Percentiles rank a stretch among this genome's conserved stretches.
Conservation (phyloP, 2,113 vertebrate species). For the Perca flavescens region DNA sequence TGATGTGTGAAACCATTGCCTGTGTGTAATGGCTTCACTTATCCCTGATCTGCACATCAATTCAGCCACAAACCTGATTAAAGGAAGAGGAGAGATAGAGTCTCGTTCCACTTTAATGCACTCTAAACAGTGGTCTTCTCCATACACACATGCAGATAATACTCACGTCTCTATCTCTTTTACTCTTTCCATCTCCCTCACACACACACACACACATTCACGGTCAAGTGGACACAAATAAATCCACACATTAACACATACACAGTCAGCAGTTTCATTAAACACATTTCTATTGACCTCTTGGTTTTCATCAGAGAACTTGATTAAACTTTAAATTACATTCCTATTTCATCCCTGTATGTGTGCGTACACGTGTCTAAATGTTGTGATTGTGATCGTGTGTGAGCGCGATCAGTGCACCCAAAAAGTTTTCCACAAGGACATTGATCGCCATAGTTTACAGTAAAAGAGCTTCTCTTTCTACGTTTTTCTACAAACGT, state of each 20-base stretch:
- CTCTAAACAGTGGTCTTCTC: slow-evolving; percentile 31
- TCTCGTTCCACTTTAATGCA: slow-evolving; percentile 63
- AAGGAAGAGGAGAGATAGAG: slow-evolving; percentile 56
- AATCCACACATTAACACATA: slow-evolving; percentile 42
- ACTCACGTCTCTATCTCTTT: slow-evolving; percentile 3
- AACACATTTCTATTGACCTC: slow-evolving; percentile 54
- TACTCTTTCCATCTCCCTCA: slow-evolving; percentile 8
- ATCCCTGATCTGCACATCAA: slow-evolving; percentile 53
- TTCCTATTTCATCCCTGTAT: slow-evolving; percentile 13
- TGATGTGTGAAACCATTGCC: slow-evolving; percentile 32
- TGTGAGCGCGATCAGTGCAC: too few species aligned
- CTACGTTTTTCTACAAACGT: too few species aligned
- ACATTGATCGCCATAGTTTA: not conserved
- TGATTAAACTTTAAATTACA: slow-evolving; percentile 69
- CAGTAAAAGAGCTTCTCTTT: too few species aligned
- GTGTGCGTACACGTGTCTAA: not conserved
- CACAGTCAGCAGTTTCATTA: slow-evolving; percentile 53
- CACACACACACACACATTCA: slow-evolving; percentile 8
- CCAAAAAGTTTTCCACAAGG: not conserved
- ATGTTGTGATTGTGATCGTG: not conserved
- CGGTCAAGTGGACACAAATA: slow-evolving; percentile 44
- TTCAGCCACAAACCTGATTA: slow-evolving; percentile 60
- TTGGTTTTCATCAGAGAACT: slow-evolving; percentile 53
- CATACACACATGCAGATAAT: slow-evolving; percentile 31
- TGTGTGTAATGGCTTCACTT: slow-evolving; percentile 55